Percentiles rank a stretch among this genome's conserved stretches.
These are phyloP conservation scores for Delphinus delphis DNA, from an alignment of 2,113 vertebrate species.

Conservation along the genomic window DNA sequence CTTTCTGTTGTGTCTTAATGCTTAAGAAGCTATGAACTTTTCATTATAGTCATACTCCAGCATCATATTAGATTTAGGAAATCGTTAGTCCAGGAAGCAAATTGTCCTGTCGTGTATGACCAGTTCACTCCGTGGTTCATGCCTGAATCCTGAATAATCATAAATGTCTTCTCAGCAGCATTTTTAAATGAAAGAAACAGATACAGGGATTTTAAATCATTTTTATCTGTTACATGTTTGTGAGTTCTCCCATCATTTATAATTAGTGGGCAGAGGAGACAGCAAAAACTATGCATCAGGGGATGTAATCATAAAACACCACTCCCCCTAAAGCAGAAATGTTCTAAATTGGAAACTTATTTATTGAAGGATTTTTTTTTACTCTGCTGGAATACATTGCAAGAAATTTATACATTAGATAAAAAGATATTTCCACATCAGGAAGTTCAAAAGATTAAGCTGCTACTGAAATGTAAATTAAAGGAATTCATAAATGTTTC, in stretches of 20 bases:
- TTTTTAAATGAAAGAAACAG: conserved; percentile 54
- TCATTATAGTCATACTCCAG: not conserved
- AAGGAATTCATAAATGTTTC: conserved; percentile 70
- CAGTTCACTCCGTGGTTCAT: conserved; percentile 68
- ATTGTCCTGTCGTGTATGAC: not conserved
- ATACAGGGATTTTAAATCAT: conserved; percentile 72
- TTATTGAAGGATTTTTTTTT: conserved; percentile 47
- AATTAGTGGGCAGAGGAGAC: conserved; percentile 72
- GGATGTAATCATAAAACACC: conserved; percentile 74
- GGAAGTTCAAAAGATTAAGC: conserved; percentile 66
- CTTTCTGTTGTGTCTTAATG: not conserved
- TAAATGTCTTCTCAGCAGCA: conserved; percentile 68
- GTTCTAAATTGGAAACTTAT: conserved; percentile 41
- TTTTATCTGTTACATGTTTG: conserved; percentile 71
- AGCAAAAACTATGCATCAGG: conserved; percentile 73
- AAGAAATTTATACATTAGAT: conserved; percentile 48
- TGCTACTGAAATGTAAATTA: conserved; percentile 51
- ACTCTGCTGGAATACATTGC: conserved; percentile 28
- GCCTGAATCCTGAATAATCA: conserved; percentile 61
- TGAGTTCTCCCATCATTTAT: conserved; percentile 71
- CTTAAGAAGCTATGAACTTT: not conserved
- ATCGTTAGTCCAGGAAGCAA: conserved; percentile 61
- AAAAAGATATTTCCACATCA: conserved; percentile 45
- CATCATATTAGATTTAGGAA: conserved; percentile 41
- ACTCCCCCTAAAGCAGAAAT: conserved; percentile 23